A percentile compares a stretch with the other conserved stretches of the same genome.
Conservation (phyloP, 2,113 vertebrate species). For the Manacus vitellinus region DNA sequence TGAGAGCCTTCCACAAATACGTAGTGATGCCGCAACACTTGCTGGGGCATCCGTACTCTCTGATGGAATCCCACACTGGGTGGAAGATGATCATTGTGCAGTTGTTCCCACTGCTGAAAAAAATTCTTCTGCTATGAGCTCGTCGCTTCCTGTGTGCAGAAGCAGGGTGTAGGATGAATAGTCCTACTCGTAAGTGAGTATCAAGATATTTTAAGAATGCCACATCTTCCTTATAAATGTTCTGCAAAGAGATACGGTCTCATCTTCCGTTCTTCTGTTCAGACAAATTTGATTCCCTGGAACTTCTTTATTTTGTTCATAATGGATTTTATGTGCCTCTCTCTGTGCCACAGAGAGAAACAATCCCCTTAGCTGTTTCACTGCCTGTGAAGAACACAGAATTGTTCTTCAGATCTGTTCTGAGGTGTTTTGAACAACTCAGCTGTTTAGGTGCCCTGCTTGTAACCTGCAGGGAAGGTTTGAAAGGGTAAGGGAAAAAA, state of each 20-base stretch:
- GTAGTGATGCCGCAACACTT: neutral
- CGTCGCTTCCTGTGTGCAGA: constrained; percentile 19
- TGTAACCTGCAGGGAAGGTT: neutral
- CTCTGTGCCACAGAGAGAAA: neutral
- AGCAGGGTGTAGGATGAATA: neutral
- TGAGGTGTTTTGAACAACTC: neutral
- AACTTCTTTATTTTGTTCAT: neutral
- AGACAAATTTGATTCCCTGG: neutral
- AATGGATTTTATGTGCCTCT: neutral
- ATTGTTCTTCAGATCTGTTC: neutral
- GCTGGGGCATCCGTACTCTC: constrained; percentile 7
- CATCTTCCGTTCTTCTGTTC: neutral
- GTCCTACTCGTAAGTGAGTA: neutral
- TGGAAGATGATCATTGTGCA: neutral
- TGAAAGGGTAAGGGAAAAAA: neutral
- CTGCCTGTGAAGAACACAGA: neutral
- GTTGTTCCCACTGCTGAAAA: neutral
- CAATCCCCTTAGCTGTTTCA: neutral
- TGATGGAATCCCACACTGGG: neutral
- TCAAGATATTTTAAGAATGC: neutral
- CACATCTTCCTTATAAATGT: neutral
- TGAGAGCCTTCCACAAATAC: constrained; percentile 17
- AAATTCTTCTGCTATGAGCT: constrained; percentile 26
- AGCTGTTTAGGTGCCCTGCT: neutral
- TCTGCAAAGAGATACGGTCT: neutral